A percentile compares a stretch with the other conserved stretches of the same genome.
Evolutionary conservation across 1,140 invertebrate genomes (phyloP).

Genomic region (Cotesia glomerata): DNA sequence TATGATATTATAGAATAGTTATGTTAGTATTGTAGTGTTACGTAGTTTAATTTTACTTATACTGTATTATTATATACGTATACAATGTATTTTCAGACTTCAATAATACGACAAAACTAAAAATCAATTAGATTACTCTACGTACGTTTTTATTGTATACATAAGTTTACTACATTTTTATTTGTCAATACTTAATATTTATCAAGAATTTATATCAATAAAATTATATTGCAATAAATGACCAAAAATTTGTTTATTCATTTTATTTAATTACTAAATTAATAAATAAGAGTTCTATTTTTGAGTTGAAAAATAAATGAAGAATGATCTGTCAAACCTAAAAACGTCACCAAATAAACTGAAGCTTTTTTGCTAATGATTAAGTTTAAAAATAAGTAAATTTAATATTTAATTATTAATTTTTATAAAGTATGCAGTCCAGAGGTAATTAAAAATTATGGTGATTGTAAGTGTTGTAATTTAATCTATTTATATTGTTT

Average conservation of each 20-base stretch:
- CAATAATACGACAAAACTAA: background rate
- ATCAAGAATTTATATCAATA: background rate
- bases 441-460: background rate
- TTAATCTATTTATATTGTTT: background rate
- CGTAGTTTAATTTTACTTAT: background rate
- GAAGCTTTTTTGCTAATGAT: background rate
- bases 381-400: background rate
- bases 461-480: no score
- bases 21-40: background rate
- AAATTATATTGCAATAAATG: background rate
- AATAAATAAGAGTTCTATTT: background rate
- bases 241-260: background rate
- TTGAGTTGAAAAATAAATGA: background rate
- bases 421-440: background rate
- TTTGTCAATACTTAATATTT: background rate
- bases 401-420: background rate
- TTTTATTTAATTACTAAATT: background rate
- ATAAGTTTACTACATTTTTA: conserved; percentile 16
- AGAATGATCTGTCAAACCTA: background rate
- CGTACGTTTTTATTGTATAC: background rate
- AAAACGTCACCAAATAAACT: background rate
- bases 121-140: background rate
- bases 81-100: background rate
- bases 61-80: background rate
- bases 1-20: background rate